Conservation (phyloP, 2,888 invertebrate species). For the Epinotia demarniana region DNA sequence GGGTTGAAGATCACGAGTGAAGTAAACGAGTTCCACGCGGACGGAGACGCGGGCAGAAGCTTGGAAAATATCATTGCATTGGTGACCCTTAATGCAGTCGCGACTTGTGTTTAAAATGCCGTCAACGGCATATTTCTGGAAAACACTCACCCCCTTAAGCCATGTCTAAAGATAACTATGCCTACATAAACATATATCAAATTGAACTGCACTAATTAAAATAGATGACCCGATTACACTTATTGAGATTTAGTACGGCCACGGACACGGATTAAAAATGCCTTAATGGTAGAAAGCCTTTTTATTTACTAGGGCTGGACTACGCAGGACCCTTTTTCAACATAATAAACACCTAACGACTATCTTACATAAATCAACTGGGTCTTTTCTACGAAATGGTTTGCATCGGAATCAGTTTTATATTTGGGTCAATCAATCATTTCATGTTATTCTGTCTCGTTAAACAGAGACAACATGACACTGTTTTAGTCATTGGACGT, state of each 20-base stretch:
- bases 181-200: conserved; percentile 55
- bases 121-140: too few relatives aligned
- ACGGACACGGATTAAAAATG: conserved; percentile 28
- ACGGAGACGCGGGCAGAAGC: too few relatives aligned
- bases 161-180: conserved; percentile 41
- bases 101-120: too few relatives aligned
- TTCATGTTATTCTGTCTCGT: too few relatives aligned
- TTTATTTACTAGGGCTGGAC: conserved; percentile 9
- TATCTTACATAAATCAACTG: not conserved
- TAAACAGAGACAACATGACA: too few relatives aligned
- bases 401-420: not conserved
- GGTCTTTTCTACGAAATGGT: not conserved
- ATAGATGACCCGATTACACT: conserved; percentile 79
- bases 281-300: conserved; percentile 16
- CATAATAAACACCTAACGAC: not conserved
- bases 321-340: not conserved
- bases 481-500: too few relatives aligned
- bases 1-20: too few relatives aligned
- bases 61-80: too few relatives aligned
- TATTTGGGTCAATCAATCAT: too few relatives aligned
- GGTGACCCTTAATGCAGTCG: too few relatives aligned
- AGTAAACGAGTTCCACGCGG: too few relatives aligned
- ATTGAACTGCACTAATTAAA: conserved; percentile 76
- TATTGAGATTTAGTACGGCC: conserved; percentile 68
- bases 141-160: not conserved